Evolutionary conservation across 2,888 invertebrate genomes (phyloP).

Genomic region (Catonia carolina): DNA sequence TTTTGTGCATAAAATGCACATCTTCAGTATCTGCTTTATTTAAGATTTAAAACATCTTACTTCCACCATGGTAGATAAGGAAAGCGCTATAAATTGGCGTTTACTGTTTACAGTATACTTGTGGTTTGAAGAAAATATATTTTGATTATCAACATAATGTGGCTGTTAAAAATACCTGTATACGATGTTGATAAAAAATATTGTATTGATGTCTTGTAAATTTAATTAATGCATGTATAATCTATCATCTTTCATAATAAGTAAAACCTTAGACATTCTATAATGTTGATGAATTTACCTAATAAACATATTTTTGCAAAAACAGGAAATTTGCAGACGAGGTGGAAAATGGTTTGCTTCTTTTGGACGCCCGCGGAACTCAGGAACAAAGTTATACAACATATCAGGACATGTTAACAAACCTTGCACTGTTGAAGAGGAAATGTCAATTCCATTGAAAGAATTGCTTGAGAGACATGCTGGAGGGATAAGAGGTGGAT

Average conservation of each 20-base stretch:
- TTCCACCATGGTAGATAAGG: too few species aligned
- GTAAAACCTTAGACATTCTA: too few species aligned
- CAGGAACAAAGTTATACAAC: constrained; percentile 96
- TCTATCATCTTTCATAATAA: not conserved
- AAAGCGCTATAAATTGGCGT: too few species aligned
- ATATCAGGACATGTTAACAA: constrained; percentile 98
- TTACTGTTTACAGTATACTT: too few species aligned
- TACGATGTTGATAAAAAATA: too few species aligned
- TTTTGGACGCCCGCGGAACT: constrained; percentile 92
- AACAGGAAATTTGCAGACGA: constrained; percentile 83
- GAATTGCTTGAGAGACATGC: constrained; percentile 94
- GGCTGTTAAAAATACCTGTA: too few species aligned
- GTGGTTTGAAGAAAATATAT: too few species aligned
- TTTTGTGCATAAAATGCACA: too few species aligned
- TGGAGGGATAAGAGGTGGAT: constrained; percentile 94
- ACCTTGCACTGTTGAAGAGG: constrained; percentile 98
- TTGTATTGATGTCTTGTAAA: too few species aligned
- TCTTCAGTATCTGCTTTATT: too few species aligned
- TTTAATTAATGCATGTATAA: not conserved
- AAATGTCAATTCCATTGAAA: constrained; percentile 95
- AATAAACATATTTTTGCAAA: constrained; percentile 26
- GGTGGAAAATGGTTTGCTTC: constrained; percentile 95
- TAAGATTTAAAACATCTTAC: too few species aligned
- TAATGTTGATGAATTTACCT: constrained; percentile 11
- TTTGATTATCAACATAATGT: too few species aligned